Conservation (phyloP, 2,113 vertebrate species). For the Electrona antarctica region DNA sequence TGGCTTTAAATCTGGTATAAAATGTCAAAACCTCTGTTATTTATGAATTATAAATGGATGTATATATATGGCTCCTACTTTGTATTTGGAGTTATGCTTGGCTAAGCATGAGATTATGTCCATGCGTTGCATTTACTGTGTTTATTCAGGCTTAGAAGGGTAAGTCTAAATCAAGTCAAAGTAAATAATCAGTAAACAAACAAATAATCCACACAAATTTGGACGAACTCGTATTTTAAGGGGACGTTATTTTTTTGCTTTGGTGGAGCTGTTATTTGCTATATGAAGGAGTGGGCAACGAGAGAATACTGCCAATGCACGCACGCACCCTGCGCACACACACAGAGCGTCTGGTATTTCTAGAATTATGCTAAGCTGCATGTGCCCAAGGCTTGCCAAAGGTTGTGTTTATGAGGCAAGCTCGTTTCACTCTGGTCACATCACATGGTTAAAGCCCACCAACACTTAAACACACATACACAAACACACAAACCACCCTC, state of each 20-base stretch:
- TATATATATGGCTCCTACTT: no score
- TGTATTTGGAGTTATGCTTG: no score
- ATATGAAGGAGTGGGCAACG: constrained; percentile 33
- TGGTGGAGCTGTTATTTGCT: constrained; percentile 50
- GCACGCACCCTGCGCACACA: no score
- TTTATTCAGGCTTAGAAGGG: not conserved
- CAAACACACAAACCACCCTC: constrained; percentile 43
- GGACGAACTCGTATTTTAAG: constrained; percentile 19
- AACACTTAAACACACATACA: constrained; percentile 15
- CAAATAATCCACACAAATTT: not conserved
- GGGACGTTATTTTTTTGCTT: constrained; percentile 6
- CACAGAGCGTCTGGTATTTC: constrained; percentile 63
- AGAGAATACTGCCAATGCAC: no score
- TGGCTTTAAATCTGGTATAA: no score
- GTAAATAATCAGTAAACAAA: constrained; percentile 36
- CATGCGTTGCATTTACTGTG: not conserved
- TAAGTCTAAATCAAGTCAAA: no score
- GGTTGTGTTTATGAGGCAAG: constrained; percentile 63
- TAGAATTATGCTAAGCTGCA: constrained; percentile 72
- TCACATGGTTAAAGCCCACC: constrained; percentile 28
- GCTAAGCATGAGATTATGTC: not conserved
- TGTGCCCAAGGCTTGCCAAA: constrained; percentile 59
- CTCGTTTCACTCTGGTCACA: constrained; percentile 36
- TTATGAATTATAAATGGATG: no score
- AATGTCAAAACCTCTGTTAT: no score